Conservation (phyloP, 2,113 vertebrate species). For the Solea senegalensis region DNA sequence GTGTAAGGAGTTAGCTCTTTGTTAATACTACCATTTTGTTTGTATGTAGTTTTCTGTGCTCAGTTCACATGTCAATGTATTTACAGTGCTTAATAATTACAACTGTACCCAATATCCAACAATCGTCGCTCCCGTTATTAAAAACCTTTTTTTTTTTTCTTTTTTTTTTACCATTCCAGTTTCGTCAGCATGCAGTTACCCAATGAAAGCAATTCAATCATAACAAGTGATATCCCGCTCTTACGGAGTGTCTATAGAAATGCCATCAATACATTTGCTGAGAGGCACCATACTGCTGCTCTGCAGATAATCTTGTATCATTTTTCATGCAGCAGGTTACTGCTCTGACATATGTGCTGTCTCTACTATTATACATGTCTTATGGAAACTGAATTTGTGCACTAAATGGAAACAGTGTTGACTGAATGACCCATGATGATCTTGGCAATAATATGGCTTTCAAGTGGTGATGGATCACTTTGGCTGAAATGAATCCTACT, state of each 20-base stretch:
- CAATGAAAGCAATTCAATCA: slow-evolving; percentile 53
- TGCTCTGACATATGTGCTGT: slow-evolving; percentile 55
- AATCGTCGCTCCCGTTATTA: slow-evolving; percentile 32
- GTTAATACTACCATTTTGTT: too few relatives aligned
- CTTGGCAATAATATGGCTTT: slow-evolving; percentile 38
- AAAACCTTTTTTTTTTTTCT: slow-evolving; percentile 31
- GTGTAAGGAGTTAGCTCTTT: slow-evolving; percentile 85
- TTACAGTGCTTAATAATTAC: slow-evolving; percentile 9
- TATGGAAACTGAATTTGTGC: slow-evolving; percentile 47
- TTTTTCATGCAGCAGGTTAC: slow-evolving; percentile 60
- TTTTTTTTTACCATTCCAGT: slow-evolving; percentile 20
- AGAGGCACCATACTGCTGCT: slow-evolving; percentile 52
- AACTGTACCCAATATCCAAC: slow-evolving; percentile 30
- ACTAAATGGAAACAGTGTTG: slow-evolving; percentile 45
- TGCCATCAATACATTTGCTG: slow-evolving; percentile 55
- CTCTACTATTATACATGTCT: slow-evolving; percentile 50
- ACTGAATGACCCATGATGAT: slow-evolving; percentile 46
- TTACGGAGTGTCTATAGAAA: slow-evolving; percentile 57
- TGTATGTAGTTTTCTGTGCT: slow-evolving; percentile 2
- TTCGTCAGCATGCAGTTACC: slow-evolving; percentile 30
- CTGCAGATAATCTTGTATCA: slow-evolving; percentile 59
- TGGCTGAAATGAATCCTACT: slow-evolving; percentile 36
- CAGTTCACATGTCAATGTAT: slow-evolving; percentile 13
- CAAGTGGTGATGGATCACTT: slow-evolving; percentile 47
- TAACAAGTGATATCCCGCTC: slow-evolving; percentile 46